Evolutionary conservation across 2,797 vertebrate genomes (phyloP), one percentile per base, ranked within the genome.

Genomic region (Rhinichthys osculus): DNA sequence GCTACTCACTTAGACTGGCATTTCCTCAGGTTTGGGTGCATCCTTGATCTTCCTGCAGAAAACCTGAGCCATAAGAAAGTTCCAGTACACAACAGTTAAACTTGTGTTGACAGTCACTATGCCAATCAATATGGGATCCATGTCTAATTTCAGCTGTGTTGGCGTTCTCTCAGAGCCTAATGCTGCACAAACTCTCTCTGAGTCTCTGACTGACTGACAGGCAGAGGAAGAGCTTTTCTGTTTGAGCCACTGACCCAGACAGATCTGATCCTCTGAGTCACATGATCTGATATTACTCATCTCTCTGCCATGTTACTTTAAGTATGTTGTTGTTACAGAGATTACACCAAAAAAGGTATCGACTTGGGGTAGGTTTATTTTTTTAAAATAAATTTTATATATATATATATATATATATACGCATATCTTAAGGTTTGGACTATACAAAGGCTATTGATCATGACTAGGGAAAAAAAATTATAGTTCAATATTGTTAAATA

Each of bases 21-120:
- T 52, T 17, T 86, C 86, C 54, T 88, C 85, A 2, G 38, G 21
- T 35, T 79, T 17, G 1, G 86, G 85, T 11, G 57, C 42, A 1
- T 70, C 85, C 67, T 87, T 70, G 50, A 91, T 74, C 82, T 87
- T 91, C 87, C 87, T 91, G 84, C 87, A 87, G 84, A 91, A 88
- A 3, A 88, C 23, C 83, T 92, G 88, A 47, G 87, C 85, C 35
- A 91, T 44, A 42, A 91, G 76, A 87, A 91, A 92, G 87, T 91
- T 91, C 90, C 92, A 92, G 44, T 90, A 87, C 27, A 89, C 3
- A 52, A 92, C 4, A 1, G 89, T 89, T 27, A 92, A 40, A 23
- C 91, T 83, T 7, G 88, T 89, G 89, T 92, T 92, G 82, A 85
- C 87, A 0, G 89, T 85, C 38, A 91, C 13, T 7, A 92, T 92